Percentiles rank a stretch among this genome's conserved stretches.
phyloP scores from a whole-genome alignment of 2,888 invertebrate genomes.

The Pilophorus perplexus region DNA sequence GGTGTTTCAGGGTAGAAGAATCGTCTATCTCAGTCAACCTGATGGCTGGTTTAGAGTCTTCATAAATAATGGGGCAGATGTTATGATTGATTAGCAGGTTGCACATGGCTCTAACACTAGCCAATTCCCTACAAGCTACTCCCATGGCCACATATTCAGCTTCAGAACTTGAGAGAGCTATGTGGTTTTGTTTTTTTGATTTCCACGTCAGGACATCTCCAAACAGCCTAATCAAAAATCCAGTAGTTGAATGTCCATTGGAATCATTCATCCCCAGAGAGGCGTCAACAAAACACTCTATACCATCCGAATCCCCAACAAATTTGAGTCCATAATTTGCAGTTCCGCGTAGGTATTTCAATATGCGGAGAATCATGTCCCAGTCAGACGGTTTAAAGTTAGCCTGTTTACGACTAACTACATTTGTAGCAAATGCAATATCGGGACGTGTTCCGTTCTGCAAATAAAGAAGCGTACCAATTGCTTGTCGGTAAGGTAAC shows the following conservation, averaged over 20 bases:
- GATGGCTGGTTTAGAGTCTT: constrained; percentile 3
- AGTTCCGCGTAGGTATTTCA: not conserved
- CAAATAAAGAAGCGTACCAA: not conserved
- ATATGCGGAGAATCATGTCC: not conserved
- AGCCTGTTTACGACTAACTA: not conserved
- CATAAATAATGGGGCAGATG: not conserved
- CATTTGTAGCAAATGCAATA: no score
- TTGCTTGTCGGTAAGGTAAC: not conserved
- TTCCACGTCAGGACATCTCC: not conserved
- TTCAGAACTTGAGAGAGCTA: not conserved
- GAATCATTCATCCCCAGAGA: constrained; percentile 8
- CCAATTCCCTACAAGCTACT: not conserved
- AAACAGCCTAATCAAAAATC: not conserved
- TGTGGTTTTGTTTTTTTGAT: constrained; percentile 6
- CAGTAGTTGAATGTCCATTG: constrained; percentile 6
- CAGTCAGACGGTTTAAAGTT: not conserved
- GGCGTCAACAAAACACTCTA: not conserved
- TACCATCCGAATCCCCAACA: not conserved
- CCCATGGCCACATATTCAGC: constrained; percentile 4
- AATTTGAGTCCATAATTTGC: not conserved
- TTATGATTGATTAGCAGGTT: not conserved
- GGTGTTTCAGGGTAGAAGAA: no score
- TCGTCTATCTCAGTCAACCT: not conserved
- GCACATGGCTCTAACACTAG: not conserved
- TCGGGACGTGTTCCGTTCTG: constrained; percentile 15